phyloP scores from a whole-genome alignment of 2,113 vertebrate genomes.

The Zootoca vivipara region DNA sequence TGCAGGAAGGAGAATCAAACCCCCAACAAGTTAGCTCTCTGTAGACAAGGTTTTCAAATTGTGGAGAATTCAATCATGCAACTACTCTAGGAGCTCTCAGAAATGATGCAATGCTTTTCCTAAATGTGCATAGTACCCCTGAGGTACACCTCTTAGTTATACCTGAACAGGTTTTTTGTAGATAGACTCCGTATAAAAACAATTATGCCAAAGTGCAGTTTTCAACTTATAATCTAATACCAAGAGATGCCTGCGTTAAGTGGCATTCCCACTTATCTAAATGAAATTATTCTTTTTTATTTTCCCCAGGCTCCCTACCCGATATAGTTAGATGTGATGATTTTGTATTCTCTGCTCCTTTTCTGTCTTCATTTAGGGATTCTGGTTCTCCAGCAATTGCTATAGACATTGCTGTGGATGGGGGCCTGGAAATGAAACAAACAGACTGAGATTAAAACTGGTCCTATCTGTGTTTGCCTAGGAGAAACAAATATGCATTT shows the following conservation, averaged over 20 bases:
- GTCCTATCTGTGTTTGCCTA: background rate
- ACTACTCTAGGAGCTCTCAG: background rate
- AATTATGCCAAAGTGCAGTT: background rate
- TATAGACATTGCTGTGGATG: slow-evolving; percentile 90
- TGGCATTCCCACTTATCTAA: background rate
- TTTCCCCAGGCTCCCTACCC: slow-evolving; percentile 61
- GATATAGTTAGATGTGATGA: slow-evolving; percentile 73
- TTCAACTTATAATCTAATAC: background rate
- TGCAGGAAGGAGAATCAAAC: background rate
- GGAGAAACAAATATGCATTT: background rate
- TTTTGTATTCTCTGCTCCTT: slow-evolving; percentile 85
- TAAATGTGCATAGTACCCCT: background rate
- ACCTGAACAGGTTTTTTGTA: background rate
- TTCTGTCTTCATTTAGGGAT: slow-evolving; percentile 87
- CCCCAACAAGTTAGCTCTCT: background rate
- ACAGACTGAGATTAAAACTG: background rate
- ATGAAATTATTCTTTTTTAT: background rate
- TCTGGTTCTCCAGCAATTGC: slow-evolving; percentile 82
- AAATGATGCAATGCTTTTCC: background rate
- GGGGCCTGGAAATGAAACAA: slow-evolving; percentile 78
- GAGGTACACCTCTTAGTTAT: background rate
- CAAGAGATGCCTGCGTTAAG: background rate
- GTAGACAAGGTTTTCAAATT: no score
- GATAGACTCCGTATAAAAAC: background rate
- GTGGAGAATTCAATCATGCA: background rate